Base-by-base conservation (phyloP, 1,140 invertebrate genomes). In the Euura lappo region DNA sequence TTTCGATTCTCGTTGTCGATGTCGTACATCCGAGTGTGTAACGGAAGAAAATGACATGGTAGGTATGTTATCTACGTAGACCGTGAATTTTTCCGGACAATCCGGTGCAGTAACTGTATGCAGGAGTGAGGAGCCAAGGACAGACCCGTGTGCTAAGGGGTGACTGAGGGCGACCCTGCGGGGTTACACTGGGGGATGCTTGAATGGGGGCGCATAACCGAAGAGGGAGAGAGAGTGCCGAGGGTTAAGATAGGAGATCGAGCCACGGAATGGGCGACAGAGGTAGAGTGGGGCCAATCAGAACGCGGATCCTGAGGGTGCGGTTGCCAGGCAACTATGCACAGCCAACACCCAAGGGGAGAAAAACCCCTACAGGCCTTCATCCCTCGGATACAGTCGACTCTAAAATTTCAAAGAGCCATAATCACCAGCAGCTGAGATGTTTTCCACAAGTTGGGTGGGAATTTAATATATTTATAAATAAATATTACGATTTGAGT, bases 311-410 rank as follows among this genome's bases (percentile, higher is more conserved):
- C 81, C 85, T 79, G 85, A 82, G 82, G 83, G 85, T 85, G 84
- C 75, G 80, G 86, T 88, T 88, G 86, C 86, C 79, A 78, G 79
- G 86, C 85, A 88, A 88, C 86, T 81, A 85, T 78, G 76, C 75
- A 76, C 75, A 79, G 75, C 76, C 76, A 78, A 80, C 78, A 80
- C 79, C 77, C 77, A 76, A 81, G 80, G 80, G 79, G 77, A 80
- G 77, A 80, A 78, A 77, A 77, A 72, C 77, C 76, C 77, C 76
- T 74, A 70, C 68, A 68, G 71, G 71, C 72, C 77, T 74, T 77
- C 78, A 77, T 28, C 76, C 76, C 46, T n/a, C 43, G 64, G 73
- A 77, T 79, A 79, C 76, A 77, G 78, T 76, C 75, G 47, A 69
- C 73, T 70, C 11, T 68, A 68, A 28, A 68, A 28, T 68, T 44